These are phyloP conservation scores for Drosophila affinis DNA, from an alignment of 2,888 invertebrate genomes.

Conservation along the genomic window DNA sequence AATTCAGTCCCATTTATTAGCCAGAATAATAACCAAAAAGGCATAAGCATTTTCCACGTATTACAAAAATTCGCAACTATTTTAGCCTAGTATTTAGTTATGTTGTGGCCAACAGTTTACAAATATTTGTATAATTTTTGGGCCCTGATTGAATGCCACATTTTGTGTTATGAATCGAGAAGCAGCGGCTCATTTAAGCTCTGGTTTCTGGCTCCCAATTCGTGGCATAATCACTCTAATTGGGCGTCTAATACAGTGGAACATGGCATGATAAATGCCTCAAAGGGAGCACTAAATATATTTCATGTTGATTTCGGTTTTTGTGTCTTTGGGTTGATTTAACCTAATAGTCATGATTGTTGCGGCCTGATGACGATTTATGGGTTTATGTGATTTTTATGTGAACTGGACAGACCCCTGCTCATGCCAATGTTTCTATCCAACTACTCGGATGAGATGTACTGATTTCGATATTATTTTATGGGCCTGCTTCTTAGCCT, in stretches of 20 bases:
- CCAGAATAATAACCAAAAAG: constrained; percentile 3
- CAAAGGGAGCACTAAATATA: constrained; percentile 52
- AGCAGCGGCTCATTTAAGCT: constrained; percentile 48
- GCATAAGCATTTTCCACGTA: not conserved
- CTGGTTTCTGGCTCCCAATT: constrained; percentile 18
- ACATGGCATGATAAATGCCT: constrained; percentile 54
- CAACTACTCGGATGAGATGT: constrained; percentile 39
- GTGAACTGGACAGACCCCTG: constrained; percentile 14
- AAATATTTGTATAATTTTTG: not conserved
- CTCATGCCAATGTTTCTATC: constrained; percentile 29
- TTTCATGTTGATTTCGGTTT: constrained; percentile 25
- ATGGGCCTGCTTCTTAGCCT: constrained; percentile 45
- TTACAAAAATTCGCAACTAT: not conserved
- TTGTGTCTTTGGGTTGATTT: constrained; percentile 26
- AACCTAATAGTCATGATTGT: constrained; percentile 53
- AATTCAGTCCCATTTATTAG: not conserved
- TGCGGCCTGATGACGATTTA: constrained; percentile 67
- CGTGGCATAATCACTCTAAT: constrained; percentile 42
- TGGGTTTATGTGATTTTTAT: constrained; percentile 71
- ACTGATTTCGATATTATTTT: constrained; percentile 74
- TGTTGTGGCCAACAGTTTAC: not conserved
- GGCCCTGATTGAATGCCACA: not conserved
- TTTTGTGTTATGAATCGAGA: constrained; percentile 38
- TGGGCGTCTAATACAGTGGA: constrained; percentile 42
- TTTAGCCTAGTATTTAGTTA: not conserved